These are phyloP conservation scores for Lasioglossum oenotherae DNA, from an alignment of 2,888 invertebrate genomes.

Conservation along the genomic window DNA sequence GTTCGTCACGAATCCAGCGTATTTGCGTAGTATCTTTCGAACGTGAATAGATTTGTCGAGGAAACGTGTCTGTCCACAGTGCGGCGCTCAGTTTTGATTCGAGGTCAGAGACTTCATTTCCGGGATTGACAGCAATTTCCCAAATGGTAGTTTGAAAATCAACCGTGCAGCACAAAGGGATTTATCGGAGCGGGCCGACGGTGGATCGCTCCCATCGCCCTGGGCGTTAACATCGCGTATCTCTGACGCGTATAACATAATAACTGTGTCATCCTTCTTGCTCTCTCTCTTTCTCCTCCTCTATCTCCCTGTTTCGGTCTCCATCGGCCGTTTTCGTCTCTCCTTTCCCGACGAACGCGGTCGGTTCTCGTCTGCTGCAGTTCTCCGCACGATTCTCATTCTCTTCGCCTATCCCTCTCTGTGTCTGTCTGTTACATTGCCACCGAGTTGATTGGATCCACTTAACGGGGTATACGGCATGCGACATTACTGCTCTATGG, in stretches of 20 bases:
- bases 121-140: conserved; percentile 77
- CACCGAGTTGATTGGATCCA: conserved; percentile 84
- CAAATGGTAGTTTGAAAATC: conserved; percentile 78
- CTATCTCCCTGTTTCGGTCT: conserved; percentile 44
- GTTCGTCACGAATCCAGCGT: conserved; percentile 49
- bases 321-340: conserved; percentile 36
- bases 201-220: conserved; percentile 75
- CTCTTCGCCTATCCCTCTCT: conserved; percentile 53
- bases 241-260: conserved; percentile 78
- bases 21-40: conserved; percentile 57
- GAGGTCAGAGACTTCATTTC: conserved; percentile 80
- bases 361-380: conserved; percentile 51
- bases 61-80: conserved; percentile 52
- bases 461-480: conserved; percentile 82
- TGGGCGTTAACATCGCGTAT: conserved; percentile 78
- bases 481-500: conserved; percentile 83
- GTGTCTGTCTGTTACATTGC: conserved; percentile 73
- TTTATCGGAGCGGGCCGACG: conserved; percentile 73
- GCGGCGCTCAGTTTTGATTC: conserved; percentile 61
- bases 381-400: conserved; percentile 62
- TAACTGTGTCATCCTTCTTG: conserved; percentile 77
- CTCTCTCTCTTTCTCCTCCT: neutral
- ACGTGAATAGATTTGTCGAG: conserved; percentile 70
- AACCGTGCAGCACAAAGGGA: conserved; percentile 80
- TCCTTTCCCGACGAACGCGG: conserved; percentile 23